phyloP scores from a whole-genome alignment of 2,797 vertebrate genomes.

The Echeneis naucrates region DNA sequence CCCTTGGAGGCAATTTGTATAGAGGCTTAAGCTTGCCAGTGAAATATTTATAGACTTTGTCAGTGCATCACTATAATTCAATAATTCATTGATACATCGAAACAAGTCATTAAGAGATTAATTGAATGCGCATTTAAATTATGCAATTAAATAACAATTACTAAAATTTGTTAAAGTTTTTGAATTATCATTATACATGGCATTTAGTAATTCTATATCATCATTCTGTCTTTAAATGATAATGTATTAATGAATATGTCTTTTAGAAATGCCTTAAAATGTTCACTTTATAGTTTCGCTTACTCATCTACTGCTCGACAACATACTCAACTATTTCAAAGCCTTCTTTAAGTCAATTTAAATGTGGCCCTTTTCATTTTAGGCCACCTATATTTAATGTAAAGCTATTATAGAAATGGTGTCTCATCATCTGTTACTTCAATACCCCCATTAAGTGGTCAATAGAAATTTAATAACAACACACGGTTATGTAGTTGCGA shows the following conservation, averaged over 20 bases:
- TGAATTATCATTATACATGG: constrained; percentile 1
- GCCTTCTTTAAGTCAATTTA: constrained; percentile 7
- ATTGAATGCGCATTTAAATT: constrained; percentile 28
- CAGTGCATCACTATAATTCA: constrained; percentile 29
- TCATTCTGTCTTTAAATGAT: constrained; percentile 25
- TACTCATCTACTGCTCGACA: neutral
- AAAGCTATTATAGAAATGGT: neutral
- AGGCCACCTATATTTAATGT: neutral
- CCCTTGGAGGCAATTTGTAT: constrained; percentile 34
- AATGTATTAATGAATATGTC: neutral
- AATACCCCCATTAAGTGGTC: neutral
- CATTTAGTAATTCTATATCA: constrained; percentile 13
- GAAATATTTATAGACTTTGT: constrained; percentile 35
- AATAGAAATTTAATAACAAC: neutral
- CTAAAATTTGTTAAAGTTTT: neutral
- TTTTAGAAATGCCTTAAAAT: constrained; percentile 5
- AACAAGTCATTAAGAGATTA: constrained; percentile 32
- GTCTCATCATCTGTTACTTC: neutral
- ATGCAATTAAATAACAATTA: constrained; percentile 27
- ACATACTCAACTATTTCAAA: neutral
- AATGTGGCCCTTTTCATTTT: neutral
- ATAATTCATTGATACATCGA: constrained; percentile 44
- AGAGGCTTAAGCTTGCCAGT: constrained; percentile 12
- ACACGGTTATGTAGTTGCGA: neutral
- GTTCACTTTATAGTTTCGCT: neutral